These are phyloP conservation scores for Coenobita brevimanus DNA, from an alignment of 1,140 invertebrate genomes.

Conservation along the genomic window DNA sequence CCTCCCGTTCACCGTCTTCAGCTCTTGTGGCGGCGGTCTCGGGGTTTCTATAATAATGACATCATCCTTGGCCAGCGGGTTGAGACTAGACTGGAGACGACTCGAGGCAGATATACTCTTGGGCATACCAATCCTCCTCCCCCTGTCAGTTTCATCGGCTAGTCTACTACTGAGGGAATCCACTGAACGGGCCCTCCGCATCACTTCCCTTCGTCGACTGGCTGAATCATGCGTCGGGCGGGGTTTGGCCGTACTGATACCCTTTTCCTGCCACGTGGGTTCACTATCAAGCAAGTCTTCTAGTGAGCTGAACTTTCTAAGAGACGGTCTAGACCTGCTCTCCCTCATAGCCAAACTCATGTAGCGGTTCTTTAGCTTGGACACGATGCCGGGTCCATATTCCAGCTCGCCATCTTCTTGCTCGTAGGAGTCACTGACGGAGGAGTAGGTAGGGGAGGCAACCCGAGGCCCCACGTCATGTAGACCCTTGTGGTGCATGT, in stretches of 20 bases:
- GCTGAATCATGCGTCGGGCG: conserved; percentile 40
- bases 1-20: conserved; percentile 29
- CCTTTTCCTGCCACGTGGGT: conserved; percentile 60
- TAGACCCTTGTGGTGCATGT: conserved; percentile 69
- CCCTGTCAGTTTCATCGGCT: conserved; percentile 30
- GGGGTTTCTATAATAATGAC: conserved; percentile 74
- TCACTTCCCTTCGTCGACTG: conserved; percentile 76
- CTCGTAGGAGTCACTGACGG: conserved; percentile 49
- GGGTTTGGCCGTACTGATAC: conserved; percentile 40
- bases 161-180: conserved; percentile 78
- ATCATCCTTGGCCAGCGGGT: conserved; percentile 73
- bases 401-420: conserved; percentile 81
- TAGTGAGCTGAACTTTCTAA: conserved; percentile 86
- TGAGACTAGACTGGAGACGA: conserved; percentile 54
- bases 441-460: conserved; percentile 57
- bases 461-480: conserved; percentile 60
- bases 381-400: conserved; percentile 94
- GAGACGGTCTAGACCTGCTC: conserved; percentile 77
- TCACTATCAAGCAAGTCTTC: conserved; percentile 86
- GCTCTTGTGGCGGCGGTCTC: conserved; percentile 52
- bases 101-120: conserved; percentile 54
- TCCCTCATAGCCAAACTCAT: conserved; percentile 85
- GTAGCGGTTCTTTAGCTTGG: conserved; percentile 87
- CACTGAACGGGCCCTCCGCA: conserved; percentile 89
- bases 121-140: conserved; percentile 15